These are phyloP conservation scores for Drosophila stalkeri DNA, from an alignment of 2,888 invertebrate species.

Conservation along the genomic window DNA sequence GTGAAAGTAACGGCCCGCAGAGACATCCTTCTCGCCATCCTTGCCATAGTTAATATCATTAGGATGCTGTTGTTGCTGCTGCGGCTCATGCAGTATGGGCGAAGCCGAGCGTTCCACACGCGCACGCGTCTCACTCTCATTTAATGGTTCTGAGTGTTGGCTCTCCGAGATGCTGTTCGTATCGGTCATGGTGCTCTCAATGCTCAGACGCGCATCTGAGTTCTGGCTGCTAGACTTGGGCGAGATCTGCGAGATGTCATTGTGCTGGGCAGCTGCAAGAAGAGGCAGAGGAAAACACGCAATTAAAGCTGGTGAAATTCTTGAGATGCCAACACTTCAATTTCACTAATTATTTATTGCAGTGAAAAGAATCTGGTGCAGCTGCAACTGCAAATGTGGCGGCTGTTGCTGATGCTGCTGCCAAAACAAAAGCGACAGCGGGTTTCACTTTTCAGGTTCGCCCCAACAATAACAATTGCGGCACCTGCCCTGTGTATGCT, in stretches of 20 bases:
- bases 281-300: background rate
- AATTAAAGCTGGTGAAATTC: constrained; percentile 36
- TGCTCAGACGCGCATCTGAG: constrained; percentile 52
- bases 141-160: constrained; percentile 34
- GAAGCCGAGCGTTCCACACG: constrained; percentile 87
- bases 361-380: constrained; percentile 45
- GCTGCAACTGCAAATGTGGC: constrained; percentile 3
- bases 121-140: constrained; percentile 78
- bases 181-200: constrained; percentile 76
- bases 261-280: constrained; percentile 68
- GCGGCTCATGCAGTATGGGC: constrained; percentile 87
- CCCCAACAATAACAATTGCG: constrained; percentile 18
- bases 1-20: constrained; percentile 83
- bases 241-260: constrained; percentile 88
- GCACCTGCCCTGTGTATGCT: constrained; percentile 22
- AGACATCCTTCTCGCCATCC: constrained; percentile 67
- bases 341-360: constrained; percentile 49
- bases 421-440: constrained; percentile 39
- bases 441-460: constrained; percentile 68
- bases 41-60: constrained; percentile 79
- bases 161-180: constrained; percentile 54
- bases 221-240: constrained; percentile 87
- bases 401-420: constrained; percentile 8
- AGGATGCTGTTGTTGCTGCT: constrained; percentile 60
- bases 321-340: constrained; percentile 30